Conservation (phyloP, 2,797 vertebrate genomes). For the Eleutherodactylus coqui region DNA sequence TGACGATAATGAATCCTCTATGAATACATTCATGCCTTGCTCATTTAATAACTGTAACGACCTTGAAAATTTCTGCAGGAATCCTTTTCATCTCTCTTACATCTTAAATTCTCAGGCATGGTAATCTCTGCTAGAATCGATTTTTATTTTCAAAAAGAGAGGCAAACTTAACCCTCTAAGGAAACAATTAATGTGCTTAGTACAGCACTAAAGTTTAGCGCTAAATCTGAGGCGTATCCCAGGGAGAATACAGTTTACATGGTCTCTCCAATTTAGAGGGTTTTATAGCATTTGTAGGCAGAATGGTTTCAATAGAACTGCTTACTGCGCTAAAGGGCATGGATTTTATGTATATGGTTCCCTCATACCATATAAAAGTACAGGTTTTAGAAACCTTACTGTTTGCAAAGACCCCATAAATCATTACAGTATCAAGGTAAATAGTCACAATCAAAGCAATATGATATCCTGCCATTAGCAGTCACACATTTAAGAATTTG, state of each 20-base stretch:
- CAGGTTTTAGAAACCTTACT: not conserved
- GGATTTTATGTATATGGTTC: conserved; percentile 1
- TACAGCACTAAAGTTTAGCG: conserved; percentile 58
- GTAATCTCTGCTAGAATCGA: conserved; percentile 61
- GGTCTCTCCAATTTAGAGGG: conserved; percentile 58
- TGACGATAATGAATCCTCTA: conserved; percentile 54
- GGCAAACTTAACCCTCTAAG: conserved; percentile 56
- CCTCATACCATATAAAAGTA: not conserved
- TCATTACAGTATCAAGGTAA: not conserved
- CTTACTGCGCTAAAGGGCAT: conserved; percentile 8
- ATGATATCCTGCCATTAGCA: no score
- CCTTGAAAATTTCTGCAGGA: conserved; percentile 57
- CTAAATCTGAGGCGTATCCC: conserved; percentile 48
- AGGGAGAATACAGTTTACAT: conserved; percentile 59
- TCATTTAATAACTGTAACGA: conserved; percentile 58
- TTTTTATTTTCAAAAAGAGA: conserved; percentile 54
- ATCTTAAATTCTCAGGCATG: conserved; percentile 59
- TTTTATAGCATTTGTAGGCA: conserved; percentile 59
- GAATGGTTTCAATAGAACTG: not conserved
- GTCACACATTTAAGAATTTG: no score
- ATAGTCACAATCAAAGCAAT: no score
- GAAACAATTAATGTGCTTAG: conserved; percentile 63
- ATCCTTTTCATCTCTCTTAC: conserved; percentile 58
- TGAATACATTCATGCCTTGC: conserved; percentile 59
- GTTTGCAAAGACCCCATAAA: not conserved